These are phyloP conservation scores for Dinothrombium tinctorium DNA, from an alignment of 1,140 invertebrate species.

Conservation along the genomic window DNA sequence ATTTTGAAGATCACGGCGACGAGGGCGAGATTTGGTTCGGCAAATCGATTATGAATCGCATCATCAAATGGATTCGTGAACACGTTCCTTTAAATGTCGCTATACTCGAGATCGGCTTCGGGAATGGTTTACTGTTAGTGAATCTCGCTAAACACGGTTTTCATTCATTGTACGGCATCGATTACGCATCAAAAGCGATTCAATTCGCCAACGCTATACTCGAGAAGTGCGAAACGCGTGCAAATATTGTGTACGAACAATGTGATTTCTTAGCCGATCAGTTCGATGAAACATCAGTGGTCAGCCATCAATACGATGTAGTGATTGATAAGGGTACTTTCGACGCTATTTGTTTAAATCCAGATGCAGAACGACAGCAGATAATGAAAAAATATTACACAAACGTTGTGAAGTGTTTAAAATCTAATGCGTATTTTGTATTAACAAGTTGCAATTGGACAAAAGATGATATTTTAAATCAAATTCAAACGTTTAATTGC, in stretches of 20 bases:
- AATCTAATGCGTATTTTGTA: slow-evolving; percentile 39
- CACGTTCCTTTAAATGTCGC: slow-evolving; percentile 14
- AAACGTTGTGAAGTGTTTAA: slow-evolving; percentile 34
- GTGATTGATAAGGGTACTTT: slow-evolving; percentile 78
- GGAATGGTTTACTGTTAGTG: slow-evolving; percentile 63
- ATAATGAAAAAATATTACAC: slow-evolving; percentile 40
- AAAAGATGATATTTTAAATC: slow-evolving; percentile 42
- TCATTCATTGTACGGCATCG: slow-evolving; percentile 45
- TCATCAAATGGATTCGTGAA: slow-evolving; percentile 40
- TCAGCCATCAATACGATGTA: slow-evolving; percentile 29
- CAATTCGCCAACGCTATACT: slow-evolving; percentile 40
- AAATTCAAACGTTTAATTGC: slow-evolving; percentile 32
- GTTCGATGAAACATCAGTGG: not conserved
- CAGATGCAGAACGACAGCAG: slow-evolving; percentile 31
- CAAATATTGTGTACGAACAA: not conserved
- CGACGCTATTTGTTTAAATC: slow-evolving; percentile 34
- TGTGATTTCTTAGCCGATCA: not conserved
- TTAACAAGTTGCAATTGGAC: slow-evolving; percentile 92
- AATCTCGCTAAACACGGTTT: slow-evolving; percentile 45
- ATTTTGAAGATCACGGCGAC: slow-evolving; percentile 58
- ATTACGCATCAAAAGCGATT: slow-evolving; percentile 57
- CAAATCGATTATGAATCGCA: slow-evolving; percentile 6
- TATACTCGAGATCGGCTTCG: slow-evolving; percentile 46
- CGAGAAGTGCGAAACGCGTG: slow-evolving; percentile 20
- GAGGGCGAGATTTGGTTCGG: slow-evolving; percentile 60